Base-by-base conservation (phyloP, 2,113 vertebrate species). In the Craseonycteris thonglongyai region DNA sequence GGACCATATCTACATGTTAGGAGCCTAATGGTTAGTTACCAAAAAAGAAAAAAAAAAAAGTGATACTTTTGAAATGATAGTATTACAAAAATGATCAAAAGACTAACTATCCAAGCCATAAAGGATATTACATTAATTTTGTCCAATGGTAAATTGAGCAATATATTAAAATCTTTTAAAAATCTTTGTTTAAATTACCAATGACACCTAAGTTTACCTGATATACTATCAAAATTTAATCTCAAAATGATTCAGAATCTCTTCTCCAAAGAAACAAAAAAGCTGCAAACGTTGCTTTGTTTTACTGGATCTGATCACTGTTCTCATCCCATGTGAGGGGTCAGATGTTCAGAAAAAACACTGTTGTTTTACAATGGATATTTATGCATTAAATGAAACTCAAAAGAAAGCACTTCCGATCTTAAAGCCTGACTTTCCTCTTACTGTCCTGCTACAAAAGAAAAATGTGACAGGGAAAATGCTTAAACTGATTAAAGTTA, bases 171-270 rank as follows among this genome's bases (percentile, higher is more conserved):
- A 78, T 66, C 66, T 51, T 51, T 51, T 51, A 93, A 81, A 76
- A 93, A 76, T 45, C 7, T 61, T 85, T 22, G 45, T 71, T 71
- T 76, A 59, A 38, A 56, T 30, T 51, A 56, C 54, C 38, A 92
- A 47, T 13, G n/a, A 90, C n/a, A 78, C 28, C 47, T 82, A 65
- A 49, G 7, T 38, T 88, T 10, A 78, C 21, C 28, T 66, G 54
- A 58, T 19, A 7, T 66, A 89, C 49, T 51, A 78, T 19, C 21
- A 54, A 84, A 66, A 68, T 51, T 54, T 74, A 72, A 69, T 81
- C 85, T 92, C n/a, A 94, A 78, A 89, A 87, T 54, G 24, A 88
- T 33, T 47, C 40, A 83, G 40, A 82, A 95, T 71, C 33, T 71
- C 88, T 92, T 95, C 42, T 40, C 63, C 14, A 78, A 66, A 80